phyloP scores from a whole-genome alignment of 2,888 invertebrate species.

The Endotricha flammealis region DNA sequence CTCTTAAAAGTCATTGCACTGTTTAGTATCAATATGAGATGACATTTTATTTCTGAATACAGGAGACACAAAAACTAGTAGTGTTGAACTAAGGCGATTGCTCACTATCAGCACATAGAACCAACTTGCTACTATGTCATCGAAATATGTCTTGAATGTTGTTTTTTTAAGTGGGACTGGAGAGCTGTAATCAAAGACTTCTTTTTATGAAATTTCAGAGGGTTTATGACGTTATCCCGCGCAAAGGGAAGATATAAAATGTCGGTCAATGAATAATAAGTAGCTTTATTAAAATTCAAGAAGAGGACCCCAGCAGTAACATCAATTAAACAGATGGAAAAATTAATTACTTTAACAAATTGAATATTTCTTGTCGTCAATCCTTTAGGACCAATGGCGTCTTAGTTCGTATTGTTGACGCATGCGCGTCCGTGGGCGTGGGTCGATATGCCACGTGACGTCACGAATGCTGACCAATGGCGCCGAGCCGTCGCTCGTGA shows the following conservation, averaged over 20 bases:
- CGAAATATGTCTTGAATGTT: no score
- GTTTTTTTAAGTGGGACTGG: no score
- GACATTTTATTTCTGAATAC: no score
- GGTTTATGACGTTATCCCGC: no score
- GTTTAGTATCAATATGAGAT: no score
- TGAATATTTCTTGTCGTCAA: slow-evolving; percentile 33
- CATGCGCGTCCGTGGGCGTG: slow-evolving; percentile 69
- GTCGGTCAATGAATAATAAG: slow-evolving; percentile 1
- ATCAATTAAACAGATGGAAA: slow-evolving; percentile 13
- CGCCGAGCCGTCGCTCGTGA: slow-evolving; percentile 58
- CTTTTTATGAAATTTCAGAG: no score
- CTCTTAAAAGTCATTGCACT: no score
- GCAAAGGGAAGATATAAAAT: slow-evolving; percentile 11
- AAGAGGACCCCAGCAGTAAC: slow-evolving; percentile 2
- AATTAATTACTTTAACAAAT: slow-evolving; percentile 34
- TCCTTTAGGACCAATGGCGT: slow-evolving; percentile 52
- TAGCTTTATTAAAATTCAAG: slow-evolving; percentile 1
- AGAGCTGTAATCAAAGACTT: no score
- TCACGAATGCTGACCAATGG: slow-evolving; percentile 64
- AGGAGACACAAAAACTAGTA: no score
- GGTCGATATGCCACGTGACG: slow-evolving; percentile 68
- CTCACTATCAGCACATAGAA: no score
- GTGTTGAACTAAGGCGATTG: no score
- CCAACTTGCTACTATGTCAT: no score
- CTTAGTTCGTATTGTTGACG: slow-evolving; percentile 35